A percentile compares a stretch with the other conserved stretches of the same genome.
Conservation (phyloP, 2,113 vertebrate genomes). For the Lates calcarifer region DNA sequence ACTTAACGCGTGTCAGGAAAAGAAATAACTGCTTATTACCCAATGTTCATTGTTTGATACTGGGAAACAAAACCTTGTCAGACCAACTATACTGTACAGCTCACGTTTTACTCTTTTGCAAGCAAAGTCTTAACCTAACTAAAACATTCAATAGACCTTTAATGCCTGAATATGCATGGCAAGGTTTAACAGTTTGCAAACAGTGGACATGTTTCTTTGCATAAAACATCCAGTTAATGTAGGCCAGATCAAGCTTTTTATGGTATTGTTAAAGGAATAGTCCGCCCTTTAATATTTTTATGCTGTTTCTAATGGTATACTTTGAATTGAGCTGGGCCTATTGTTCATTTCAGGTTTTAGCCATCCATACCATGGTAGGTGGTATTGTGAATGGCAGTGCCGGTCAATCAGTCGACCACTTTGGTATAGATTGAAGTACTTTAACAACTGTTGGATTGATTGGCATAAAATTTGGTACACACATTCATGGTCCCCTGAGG, state of each 20-base stretch:
- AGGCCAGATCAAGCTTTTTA: constrained; percentile 13
- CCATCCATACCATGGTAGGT: too few relatives aligned
- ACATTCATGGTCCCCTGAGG: too few relatives aligned
- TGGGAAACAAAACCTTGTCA: not conserved
- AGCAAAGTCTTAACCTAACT: constrained; percentile 20
- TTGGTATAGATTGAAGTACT: too few relatives aligned
- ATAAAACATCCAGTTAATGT: constrained; percentile 16
- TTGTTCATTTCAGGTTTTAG: not conserved
- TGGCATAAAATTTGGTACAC: too few relatives aligned
- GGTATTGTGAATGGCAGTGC: too few relatives aligned
- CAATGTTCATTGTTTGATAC: constrained; percentile 14
- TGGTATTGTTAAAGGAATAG: constrained; percentile 20
- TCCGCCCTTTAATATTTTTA: constrained; percentile 28
- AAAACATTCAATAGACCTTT: constrained; percentile 16
- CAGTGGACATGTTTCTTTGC: constrained; percentile 11
- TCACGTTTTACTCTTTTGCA: constrained; percentile 3
- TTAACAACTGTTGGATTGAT: too few relatives aligned
- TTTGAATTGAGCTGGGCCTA: not conserved
- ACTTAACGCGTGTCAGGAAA: not conserved
- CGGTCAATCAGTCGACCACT: too few relatives aligned
- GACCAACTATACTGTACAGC: constrained; percentile 33
- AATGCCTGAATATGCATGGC: constrained; percentile 1
- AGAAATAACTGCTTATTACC: not conserved
- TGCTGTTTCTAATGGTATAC: not conserved
- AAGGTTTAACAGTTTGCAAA: constrained; percentile 17